Percentiles rank a stretch among this genome's conserved stretches.
Evolutionary conservation across 2,888 invertebrate species (phyloP).

Genomic region (Scaptomyza polygonia): DNA sequence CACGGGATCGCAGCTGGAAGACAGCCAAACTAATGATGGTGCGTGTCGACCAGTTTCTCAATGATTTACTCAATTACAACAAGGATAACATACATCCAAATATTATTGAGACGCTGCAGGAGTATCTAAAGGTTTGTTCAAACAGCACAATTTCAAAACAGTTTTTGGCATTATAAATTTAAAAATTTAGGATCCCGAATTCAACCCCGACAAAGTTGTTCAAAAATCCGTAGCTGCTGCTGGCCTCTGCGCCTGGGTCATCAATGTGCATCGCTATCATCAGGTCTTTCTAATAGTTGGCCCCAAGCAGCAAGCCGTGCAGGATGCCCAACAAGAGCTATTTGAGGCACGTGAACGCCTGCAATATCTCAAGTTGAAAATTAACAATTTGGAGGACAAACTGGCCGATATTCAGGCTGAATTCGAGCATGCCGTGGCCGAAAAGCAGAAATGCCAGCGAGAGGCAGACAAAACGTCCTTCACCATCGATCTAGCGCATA

Average conservation of each 20-base stretch:
- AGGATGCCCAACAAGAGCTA: constrained; percentile 93
- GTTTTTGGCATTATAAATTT: background rate
- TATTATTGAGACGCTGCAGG: constrained; percentile 90
- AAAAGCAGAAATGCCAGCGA: constrained; percentile 95
- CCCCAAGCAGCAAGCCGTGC: constrained; percentile 94
- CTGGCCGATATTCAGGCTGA: constrained; percentile 91
- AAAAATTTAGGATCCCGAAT: constrained; percentile 88
- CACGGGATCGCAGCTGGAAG: constrained; percentile 97
- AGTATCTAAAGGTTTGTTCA: constrained; percentile 78
- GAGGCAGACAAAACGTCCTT: constrained; percentile 96
- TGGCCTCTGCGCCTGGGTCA: constrained; percentile 97
- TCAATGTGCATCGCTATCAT: constrained; percentile 95
- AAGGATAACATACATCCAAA: constrained; percentile 97
- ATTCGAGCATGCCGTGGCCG: constrained; percentile 93
- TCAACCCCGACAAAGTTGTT: constrained; percentile 92
- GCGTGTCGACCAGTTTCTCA: constrained; percentile 94
- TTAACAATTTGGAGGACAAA: constrained; percentile 89
- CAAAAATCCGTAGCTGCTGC: constrained; percentile 96
- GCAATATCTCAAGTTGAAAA: constrained; percentile 89
- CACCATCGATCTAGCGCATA: constrained; percentile 95
- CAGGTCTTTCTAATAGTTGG: constrained; percentile 96
- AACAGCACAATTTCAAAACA: background rate
- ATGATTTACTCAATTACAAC: constrained; percentile 93
- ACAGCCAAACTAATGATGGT: constrained; percentile 96
- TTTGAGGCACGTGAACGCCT: constrained; percentile 93